Conservation (phyloP, 2,888 invertebrate species). For the Esperia sulphurella region DNA sequence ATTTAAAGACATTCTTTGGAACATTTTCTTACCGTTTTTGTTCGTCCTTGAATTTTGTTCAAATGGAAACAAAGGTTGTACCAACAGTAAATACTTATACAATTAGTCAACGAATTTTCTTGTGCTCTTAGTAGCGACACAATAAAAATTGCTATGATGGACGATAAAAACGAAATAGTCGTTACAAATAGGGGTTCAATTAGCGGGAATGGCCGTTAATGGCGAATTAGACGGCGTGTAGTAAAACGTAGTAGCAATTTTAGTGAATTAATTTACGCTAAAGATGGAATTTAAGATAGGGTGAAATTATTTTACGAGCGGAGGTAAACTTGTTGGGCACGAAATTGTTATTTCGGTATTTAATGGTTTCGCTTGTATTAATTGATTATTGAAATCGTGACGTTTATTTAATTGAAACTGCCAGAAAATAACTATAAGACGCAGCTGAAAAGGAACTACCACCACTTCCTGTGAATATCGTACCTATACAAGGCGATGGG, state of each 20-base stretch:
- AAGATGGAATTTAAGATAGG: slow-evolving; percentile 9
- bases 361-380: background rate
- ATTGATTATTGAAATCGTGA: background rate
- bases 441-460: too few species aligned
- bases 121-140: slow-evolving; percentile 14
- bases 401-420: too few species aligned
- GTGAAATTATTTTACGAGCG: slow-evolving; percentile 7
- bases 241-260: slow-evolving; percentile 5
- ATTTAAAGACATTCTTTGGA: background rate
- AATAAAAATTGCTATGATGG: slow-evolving; percentile 17
- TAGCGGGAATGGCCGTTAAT: slow-evolving; percentile 8
- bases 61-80: slow-evolving; percentile 22
- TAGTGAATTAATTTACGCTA: slow-evolving; percentile 10
- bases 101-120: slow-evolving; percentile 35
- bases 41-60: background rate
- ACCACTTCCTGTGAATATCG: too few species aligned
- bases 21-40: background rate
- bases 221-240: slow-evolving; percentile 2
- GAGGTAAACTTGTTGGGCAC: slow-evolving; percentile 3
- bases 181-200: slow-evolving; percentile 10
- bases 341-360: background rate
- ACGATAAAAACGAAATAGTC: slow-evolving; percentile 8
- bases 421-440: too few species aligned
- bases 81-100: slow-evolving; percentile 18
- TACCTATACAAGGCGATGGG: too few species aligned